Evolutionary conservation across 2,113 vertebrate genomes (phyloP).

Genomic region (Gobio gobio): DNA sequence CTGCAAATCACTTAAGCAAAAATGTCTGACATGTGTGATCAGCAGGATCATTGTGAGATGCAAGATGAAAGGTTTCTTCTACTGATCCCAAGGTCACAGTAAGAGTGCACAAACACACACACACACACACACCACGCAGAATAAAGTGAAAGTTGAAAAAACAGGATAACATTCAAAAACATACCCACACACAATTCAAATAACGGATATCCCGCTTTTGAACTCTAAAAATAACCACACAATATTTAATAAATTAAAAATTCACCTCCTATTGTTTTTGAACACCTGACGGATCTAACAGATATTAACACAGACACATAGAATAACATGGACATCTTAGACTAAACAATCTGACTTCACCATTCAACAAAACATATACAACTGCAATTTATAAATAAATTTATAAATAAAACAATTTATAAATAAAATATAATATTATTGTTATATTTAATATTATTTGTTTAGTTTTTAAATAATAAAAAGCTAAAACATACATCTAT

Average conservation of each 20-base stretch:
- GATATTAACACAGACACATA: constrained; percentile 19
- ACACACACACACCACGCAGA: neutral
- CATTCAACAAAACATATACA: neutral
- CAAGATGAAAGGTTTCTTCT: constrained; percentile 9
- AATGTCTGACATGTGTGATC: constrained; percentile 5
- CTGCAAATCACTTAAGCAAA: neutral
- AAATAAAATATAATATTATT: neutral
- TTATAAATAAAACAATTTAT: neutral
- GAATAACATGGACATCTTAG: neutral
- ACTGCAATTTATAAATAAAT: neutral
- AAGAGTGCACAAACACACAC: too few relatives aligned
- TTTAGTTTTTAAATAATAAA: neutral
- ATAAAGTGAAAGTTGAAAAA: constrained; percentile 13
- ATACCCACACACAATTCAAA: neutral
- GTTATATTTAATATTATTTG: neutral
- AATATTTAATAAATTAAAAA: constrained; percentile 1
- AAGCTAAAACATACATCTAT: neutral
- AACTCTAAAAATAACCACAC: neutral
- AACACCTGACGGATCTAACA: neutral
- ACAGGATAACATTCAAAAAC: constrained; percentile 28
- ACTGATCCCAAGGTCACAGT: neutral
- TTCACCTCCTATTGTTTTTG: constrained; percentile 11
- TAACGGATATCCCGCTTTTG: constrained; percentile 11
- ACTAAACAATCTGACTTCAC: constrained; percentile 2
- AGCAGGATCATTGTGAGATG: neutral